Evolutionary conservation across 2,797 vertebrate species (phyloP), one percentile per base, ranked within the genome.

Genomic region (Podarcis lilfordi): DNA sequence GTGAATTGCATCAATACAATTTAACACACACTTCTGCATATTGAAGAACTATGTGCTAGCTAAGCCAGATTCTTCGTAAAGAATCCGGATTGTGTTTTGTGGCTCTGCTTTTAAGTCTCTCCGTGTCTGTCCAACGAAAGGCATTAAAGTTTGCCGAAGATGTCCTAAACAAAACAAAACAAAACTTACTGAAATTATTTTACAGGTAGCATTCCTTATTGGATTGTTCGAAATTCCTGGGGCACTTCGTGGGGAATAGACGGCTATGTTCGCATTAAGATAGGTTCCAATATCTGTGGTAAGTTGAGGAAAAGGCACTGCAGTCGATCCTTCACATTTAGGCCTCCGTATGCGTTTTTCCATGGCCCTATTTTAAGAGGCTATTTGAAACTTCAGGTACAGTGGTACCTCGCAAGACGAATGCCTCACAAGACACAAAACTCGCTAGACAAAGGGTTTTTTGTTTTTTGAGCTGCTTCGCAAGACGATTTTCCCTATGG

Each of bases 171-270:
- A 15, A 55, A 55, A 13, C 11, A 50, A 50, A 50, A 55, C 13
- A 13, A 50, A 50, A 13, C 45, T 55, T 4, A 55, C 13, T 55
- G 50, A 4, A 55, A 15, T 55, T 55, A 55, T 94, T 89, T 91
- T 80, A 84, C 91, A 98, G 98, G 98, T 86, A 97, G 95, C 32
- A 95, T 97, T 92, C 98, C 98, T 0, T 98, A 97, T 93, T 98
- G 99, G 98, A 98, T 99, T 68, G 97, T 99, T 21, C 97, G 98
- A 89, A 99, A 99, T 94, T 98, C 98, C 0, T 98, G 98, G 98
- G 50, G 50, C 13, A 55, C 50, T 55, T 15, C 50, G 13, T 55
- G 50, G 50, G 99, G 98, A 86, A 95, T 98, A 35, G 93, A 97
- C 0, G 98, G 98, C 87, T 99, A 98, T 17, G 98, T 97, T 89